A percentile compares a stretch with the other conserved stretches of the same genome.
phyloP scores from a whole-genome alignment of 92 coral and sea anemone species.

The Heteractis magnifica region DNA sequence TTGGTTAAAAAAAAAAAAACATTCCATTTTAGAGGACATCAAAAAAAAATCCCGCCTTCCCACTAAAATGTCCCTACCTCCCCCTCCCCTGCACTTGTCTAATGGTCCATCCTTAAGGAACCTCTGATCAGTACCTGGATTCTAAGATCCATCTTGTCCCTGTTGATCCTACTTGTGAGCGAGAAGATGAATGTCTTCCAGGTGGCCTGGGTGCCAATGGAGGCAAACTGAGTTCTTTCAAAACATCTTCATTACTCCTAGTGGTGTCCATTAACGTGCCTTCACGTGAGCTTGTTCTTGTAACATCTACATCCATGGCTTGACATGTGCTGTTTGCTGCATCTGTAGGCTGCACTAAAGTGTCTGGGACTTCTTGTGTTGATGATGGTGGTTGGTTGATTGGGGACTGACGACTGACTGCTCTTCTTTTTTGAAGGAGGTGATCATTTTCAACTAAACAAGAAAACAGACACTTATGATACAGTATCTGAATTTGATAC shows the following conservation, averaged over 20 bases:
- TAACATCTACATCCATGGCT: constrained; percentile 9
- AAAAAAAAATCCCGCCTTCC: too few relatives aligned
- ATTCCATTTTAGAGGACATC: too few relatives aligned
- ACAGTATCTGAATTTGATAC: too few relatives aligned
- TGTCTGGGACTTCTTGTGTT: constrained; percentile 26
- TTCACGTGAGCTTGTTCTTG: background rate
- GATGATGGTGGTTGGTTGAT: constrained; percentile 21
- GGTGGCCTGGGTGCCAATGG: constrained; percentile 64
- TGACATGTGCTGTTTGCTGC: background rate
- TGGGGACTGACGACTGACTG: constrained; percentile 37
- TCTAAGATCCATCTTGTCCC: constrained; percentile 34
- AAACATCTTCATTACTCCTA: background rate
- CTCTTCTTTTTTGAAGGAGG: constrained; percentile 5
- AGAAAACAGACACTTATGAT: background rate
- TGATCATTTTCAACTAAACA: constrained; percentile 19
- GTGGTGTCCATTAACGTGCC: background rate
- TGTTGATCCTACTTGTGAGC: constrained; percentile 47
- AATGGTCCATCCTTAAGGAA: too few relatives aligned
- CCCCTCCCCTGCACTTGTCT: too few relatives aligned
- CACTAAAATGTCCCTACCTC: too few relatives aligned
- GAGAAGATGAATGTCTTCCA: constrained; percentile 56
- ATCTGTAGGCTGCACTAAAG: background rate
- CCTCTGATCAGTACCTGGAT: constrained; percentile 10
- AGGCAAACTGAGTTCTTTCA: constrained; percentile 46
- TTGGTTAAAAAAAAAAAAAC: too few relatives aligned